Evolutionary conservation across 2,888 invertebrate genomes (phyloP).

Genomic region (Zeuzera pyrina): DNA sequence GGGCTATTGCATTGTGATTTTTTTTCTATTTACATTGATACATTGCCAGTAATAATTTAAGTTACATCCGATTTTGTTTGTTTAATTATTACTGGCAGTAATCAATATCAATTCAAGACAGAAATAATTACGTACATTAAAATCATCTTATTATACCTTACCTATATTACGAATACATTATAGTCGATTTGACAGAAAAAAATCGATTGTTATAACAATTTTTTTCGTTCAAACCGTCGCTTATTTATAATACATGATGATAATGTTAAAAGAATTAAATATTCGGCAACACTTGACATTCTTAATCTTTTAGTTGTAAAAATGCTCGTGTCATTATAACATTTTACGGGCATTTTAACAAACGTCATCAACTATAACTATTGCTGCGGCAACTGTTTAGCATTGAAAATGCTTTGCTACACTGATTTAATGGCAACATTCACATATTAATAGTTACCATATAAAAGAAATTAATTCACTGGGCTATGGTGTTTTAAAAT

Average conservation of each 20-base stretch:
- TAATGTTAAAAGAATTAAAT: constrained; percentile 68
- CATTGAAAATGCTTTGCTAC: constrained; percentile 28
- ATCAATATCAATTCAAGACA: constrained; percentile 67
- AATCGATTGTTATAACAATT: constrained; percentile 14
- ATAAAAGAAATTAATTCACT: constrained; percentile 39
- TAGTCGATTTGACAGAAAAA: constrained; percentile 38
- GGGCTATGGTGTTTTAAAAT: constrained; percentile 60
- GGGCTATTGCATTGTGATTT: constrained; percentile 71
- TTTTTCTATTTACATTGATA: constrained; percentile 50
- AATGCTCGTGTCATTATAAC: constrained; percentile 16
- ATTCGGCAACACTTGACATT: constrained; percentile 73
- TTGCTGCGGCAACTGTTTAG: constrained; percentile 56
- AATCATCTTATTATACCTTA: constrained; percentile 69
- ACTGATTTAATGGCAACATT: constrained; percentile 21
- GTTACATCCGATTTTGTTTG: background rate
- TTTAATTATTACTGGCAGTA: constrained; percentile 7
- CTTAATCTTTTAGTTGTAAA: constrained; percentile 41
- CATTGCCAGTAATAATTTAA: constrained; percentile 14
- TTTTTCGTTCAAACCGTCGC: constrained; percentile 38
- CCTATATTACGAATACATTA: constrained; percentile 65
- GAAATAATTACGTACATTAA: constrained; percentile 69
- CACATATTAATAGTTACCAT: constrained; percentile 36
- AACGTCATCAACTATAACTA: constrained; percentile 62
- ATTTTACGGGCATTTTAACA: too few relatives aligned
- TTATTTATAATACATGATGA: constrained; percentile 66